phyloP scores from a whole-genome alignment of 2,888 invertebrate genomes.

The Liodrosophila aerea region DNA sequence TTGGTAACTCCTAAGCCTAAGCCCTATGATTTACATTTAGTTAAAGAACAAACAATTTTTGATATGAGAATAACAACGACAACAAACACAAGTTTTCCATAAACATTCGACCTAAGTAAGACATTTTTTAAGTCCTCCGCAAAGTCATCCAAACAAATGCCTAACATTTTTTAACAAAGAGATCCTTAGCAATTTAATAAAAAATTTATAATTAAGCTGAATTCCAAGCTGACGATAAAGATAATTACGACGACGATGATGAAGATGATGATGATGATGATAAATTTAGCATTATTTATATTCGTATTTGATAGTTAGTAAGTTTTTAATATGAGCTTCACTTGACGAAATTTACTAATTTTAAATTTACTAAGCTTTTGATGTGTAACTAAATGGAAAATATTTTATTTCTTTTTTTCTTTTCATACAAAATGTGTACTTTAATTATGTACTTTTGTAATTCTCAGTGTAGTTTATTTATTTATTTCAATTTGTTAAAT shows the following conservation, averaged over 20 bases:
- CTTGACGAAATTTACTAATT: constrained; percentile 24
- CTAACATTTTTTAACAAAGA: constrained; percentile 41
- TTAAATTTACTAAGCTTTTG: constrained; percentile 36
- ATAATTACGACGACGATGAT: no score
- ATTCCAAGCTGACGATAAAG: no score
- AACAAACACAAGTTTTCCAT: constrained; percentile 77
- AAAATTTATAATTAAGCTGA: constrained; percentile 52
- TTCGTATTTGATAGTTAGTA: constrained; percentile 52
- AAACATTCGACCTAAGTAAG: constrained; percentile 39
- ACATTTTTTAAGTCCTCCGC: constrained; percentile 38
- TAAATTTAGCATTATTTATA: constrained; percentile 44
- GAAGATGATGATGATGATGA: constrained; percentile 23
- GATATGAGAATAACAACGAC: constrained; percentile 45
- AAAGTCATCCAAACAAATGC: constrained; percentile 38
- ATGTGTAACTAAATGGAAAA: constrained; percentile 16
- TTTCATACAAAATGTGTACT: constrained; percentile 11
- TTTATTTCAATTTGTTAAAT: constrained; percentile 64
- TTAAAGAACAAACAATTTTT: constrained; percentile 44
- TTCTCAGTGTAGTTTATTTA: constrained; percentile 42
- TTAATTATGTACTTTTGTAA: constrained; percentile 24
- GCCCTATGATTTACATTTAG: constrained; percentile 53
- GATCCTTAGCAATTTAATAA: constrained; percentile 51
- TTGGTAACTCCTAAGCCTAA: constrained; percentile 47
- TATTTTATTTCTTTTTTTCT: constrained; percentile 7
- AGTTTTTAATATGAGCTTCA: constrained; percentile 58